Evolutionary conservation across 2,888 invertebrate genomes (phyloP).

Genomic region (Trichopria drosophilae): DNA sequence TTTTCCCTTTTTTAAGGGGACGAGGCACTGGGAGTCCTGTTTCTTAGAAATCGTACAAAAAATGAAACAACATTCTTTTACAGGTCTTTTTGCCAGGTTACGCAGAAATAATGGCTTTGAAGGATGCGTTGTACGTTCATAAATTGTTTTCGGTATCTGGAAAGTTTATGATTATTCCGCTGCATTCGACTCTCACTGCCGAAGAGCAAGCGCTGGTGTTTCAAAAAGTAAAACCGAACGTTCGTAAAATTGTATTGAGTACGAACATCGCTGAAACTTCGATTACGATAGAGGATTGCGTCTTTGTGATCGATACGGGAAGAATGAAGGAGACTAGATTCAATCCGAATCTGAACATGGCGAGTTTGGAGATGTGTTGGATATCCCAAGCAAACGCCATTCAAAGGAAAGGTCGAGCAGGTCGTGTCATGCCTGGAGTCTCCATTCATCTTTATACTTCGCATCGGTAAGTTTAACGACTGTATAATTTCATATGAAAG

Average conservation of each 20-base stretch:
- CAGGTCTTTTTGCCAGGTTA: conserved; percentile 76
- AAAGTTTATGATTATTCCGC: conserved; percentile 74
- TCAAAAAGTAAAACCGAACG: conserved; percentile 69
- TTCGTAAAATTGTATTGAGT: conserved; percentile 81
- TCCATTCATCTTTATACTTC: conserved; percentile 85
- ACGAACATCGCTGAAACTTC: conserved; percentile 97
- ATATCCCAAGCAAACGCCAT: conserved; percentile 87
- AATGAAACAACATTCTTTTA: conserved; percentile 15
- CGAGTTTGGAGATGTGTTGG: conserved; percentile 85
- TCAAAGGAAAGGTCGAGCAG: conserved; percentile 88
- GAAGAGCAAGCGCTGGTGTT: conserved; percentile 81
- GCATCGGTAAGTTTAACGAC: conserved; percentile 61
- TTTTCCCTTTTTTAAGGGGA: no score
- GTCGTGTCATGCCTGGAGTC: conserved; percentile 85
- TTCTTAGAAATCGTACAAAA: no score
- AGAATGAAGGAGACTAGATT: conserved; percentile 87
- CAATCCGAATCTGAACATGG: conserved; percentile 83
- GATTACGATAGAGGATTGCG: conserved; percentile 93
- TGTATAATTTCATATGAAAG: not conserved
- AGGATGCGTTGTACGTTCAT: conserved; percentile 70
- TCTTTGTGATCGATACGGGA: conserved; percentile 90
- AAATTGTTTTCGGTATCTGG: conserved; percentile 67
- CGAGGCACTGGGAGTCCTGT: no score
- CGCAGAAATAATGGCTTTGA: conserved; percentile 74
- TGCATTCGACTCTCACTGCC: conserved; percentile 83